Evolutionary conservation across 2,113 vertebrate genomes (phyloP).

Genomic region (Scalopus aquaticus): DNA sequence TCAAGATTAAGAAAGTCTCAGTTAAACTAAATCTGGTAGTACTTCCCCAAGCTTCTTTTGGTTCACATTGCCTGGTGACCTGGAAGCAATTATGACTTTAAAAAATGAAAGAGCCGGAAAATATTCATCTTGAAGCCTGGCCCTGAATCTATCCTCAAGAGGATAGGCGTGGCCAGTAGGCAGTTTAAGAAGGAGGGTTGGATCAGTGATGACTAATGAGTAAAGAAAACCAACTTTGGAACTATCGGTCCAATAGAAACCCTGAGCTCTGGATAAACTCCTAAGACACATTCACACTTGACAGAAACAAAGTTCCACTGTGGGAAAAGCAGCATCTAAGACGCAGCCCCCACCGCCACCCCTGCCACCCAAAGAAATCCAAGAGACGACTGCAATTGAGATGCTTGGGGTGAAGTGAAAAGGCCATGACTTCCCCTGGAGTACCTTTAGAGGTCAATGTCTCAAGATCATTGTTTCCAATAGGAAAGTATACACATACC

Average conservation of each 20-base stretch:
- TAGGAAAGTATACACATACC: conserved; percentile 3
- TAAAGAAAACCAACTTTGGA: conserved; percentile 60
- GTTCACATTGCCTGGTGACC: conserved; percentile 58
- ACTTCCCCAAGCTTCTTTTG: conserved; percentile 51
- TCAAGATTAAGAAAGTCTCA: conserved; percentile 36
- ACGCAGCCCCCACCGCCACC: background rate
- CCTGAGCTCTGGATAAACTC: background rate
- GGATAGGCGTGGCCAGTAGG: conserved; percentile 58
- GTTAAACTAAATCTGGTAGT: conserved; percentile 58
- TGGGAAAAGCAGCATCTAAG: conserved; percentile 31
- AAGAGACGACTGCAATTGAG: background rate
- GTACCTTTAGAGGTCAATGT: background rate
- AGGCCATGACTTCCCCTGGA: background rate
- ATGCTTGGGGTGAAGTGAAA: background rate
- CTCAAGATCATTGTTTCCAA: conserved; percentile 38
- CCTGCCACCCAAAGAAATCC: background rate
- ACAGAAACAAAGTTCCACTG: background rate
- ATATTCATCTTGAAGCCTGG: conserved; percentile 67
- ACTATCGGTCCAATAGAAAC: conserved; percentile 52
- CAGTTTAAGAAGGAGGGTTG: conserved; percentile 61
- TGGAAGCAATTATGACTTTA: conserved; percentile 72
- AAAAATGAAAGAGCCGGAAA: conserved; percentile 68
- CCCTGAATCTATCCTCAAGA: conserved; percentile 59
- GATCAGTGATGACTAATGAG: conserved; percentile 67
- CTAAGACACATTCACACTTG: background rate